Base-by-base conservation (phyloP, 2,888 invertebrate species). In the Sarcophaga rosellei region DNA sequence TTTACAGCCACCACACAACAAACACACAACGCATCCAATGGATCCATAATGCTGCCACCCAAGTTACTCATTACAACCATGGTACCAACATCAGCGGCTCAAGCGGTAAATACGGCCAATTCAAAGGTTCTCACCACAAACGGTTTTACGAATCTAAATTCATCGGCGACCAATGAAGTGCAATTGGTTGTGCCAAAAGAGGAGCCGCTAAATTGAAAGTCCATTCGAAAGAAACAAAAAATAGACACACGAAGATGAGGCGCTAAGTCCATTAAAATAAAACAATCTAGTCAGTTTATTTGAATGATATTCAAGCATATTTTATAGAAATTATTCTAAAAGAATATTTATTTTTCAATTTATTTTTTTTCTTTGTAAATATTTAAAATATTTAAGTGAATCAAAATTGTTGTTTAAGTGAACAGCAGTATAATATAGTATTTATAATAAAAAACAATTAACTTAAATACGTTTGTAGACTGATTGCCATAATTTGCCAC, bases 41-140 rank as follows among this genome's bases (percentile, higher is more conserved):
- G 86, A 12, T 81, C 81, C 45, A 35, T 84, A 72, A 84, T 86
- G 84, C 17, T 86, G 72, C 86, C 84, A n/a, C 84, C 86, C 6
- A 84, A 86, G 62, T 35, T 86, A 15, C 35, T 86, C n/a, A 86
- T 86, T 74, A 86, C 84, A n/a, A 86, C 86, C 3, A 86, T 86
- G 86, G 81, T 86, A 3, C 86, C 86, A 15, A 74, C 61, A 21
- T 84, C 86, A 3, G 68, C 57, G 0, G 81, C 81, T 3, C 79
- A 70, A 66, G 20, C 75, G 8, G 23, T 68, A 35, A 44, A 61
- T 0, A 62, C 5, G 68, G 17, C 77, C 25, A 62, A 77, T 2
- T 45, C 84, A 25, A 86, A 81, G 72, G 62, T 86, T 6, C 15
- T 84, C 10, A 84, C 84, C 3, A 81, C 81, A 21, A 53, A 84